phyloP scores from a whole-genome alignment of 2,797 vertebrate genomes.

The Jordanella pulchra region DNA sequence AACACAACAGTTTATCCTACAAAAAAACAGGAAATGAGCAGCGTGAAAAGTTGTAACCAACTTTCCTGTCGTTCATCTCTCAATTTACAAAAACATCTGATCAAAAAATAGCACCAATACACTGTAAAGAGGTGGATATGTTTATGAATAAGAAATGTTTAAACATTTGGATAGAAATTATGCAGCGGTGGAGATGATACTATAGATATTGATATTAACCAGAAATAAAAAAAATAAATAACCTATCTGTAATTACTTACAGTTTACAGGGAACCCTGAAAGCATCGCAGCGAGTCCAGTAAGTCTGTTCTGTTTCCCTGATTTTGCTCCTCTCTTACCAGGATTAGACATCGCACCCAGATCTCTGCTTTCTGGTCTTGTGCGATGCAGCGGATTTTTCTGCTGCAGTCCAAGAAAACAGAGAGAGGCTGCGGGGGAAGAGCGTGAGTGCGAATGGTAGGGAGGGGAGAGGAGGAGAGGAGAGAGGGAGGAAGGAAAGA shows the following conservation, averaged over 20 bases:
- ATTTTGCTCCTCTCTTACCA: constrained; percentile 9
- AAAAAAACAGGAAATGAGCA: not conserved
- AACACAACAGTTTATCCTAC: not conserved
- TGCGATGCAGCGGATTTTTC: constrained; percentile 75
- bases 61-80: constrained; percentile 48
- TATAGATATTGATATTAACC: constrained; percentile 23
- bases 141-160: constrained; percentile 7
- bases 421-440: constrained; percentile 57
- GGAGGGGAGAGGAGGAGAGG: constrained; percentile 1
- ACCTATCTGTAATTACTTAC: constrained; percentile 58
- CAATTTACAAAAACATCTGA: not conserved
- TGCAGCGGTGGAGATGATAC: constrained; percentile 21
- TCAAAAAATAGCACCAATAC: not conserved
- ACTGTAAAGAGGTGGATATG: not conserved
- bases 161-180: not conserved
- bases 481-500: constrained; percentile 3
- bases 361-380: constrained; percentile 34
- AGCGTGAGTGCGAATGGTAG: constrained; percentile 43
- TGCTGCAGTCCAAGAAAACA: constrained; percentile 78
- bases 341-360: constrained; percentile 34
- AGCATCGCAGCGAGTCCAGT: constrained; percentile 30
- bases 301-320: constrained; percentile 4
- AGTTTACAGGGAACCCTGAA: constrained; percentile 9
- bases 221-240: not conserved
- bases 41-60: constrained; percentile 56